Conservation (phyloP, 2,797 vertebrate species). For the Botia almorhae region DNA sequence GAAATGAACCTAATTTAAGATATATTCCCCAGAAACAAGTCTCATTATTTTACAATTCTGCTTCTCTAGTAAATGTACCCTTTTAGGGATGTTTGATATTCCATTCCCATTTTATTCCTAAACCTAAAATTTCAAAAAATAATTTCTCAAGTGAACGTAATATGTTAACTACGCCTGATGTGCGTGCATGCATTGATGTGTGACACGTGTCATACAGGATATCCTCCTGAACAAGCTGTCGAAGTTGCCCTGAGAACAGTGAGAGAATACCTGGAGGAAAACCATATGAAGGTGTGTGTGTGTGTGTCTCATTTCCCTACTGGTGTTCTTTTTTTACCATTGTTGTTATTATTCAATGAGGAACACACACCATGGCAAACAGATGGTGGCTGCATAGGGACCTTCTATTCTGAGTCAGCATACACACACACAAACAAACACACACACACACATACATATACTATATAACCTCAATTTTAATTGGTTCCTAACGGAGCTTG, state of each 20-base stretch:
- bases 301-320: slow-evolving; percentile 50
- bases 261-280: slow-evolving; percentile 84
- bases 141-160: neutral
- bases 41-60: neutral
- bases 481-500: slow-evolving; percentile 78
- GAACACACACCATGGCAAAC: slow-evolving; percentile 35
- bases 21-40: neutral
- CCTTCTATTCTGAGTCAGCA: slow-evolving; percentile 44
- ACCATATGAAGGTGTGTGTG: slow-evolving; percentile 83
- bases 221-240: slow-evolving; percentile 84
- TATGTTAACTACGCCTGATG: neutral
- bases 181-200: slow-evolving; percentile 1
- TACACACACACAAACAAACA: slow-evolving; percentile 16
- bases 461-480: slow-evolving; percentile 69
- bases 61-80: neutral
- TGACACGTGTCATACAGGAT: slow-evolving; percentile 74
- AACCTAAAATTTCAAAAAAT: neutral
- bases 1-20: neutral
- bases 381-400: slow-evolving; percentile 51
- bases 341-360: slow-evolving; percentile 53
- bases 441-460: neutral
- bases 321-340: slow-evolving; percentile 45
- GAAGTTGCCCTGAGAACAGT: slow-evolving; percentile 82
- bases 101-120: neutral
- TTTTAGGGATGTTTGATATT: neutral